Base-by-base conservation (phyloP, 2,113 vertebrate species). In the Misgurnus anguillicaudatus region DNA sequence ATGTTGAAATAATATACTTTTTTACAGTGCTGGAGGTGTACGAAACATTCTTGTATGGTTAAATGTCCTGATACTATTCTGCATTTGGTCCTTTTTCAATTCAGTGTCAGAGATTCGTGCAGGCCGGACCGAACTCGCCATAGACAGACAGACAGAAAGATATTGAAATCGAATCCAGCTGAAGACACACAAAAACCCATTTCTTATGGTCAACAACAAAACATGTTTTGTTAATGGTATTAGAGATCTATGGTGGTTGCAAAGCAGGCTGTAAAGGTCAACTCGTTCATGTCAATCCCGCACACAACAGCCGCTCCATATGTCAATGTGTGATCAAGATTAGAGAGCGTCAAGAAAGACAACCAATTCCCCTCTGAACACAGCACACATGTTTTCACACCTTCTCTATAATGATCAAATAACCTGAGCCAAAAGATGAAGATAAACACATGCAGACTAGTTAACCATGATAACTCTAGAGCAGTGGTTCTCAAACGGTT, bases 181-280 rank as follows among this genome's bases (percentile, higher is more conserved):
- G 41, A 55, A 6, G 16, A 70, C 13, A 65, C 60, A 65, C 53
- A 51, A 16, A 78, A 19, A 51, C 24, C 39, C 64, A 64, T 64
- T 48, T 70, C 45, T 67, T 47, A 66, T 38, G 73, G 71, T 21
- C 47, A 24, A 45, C 24, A 47, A 62, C 42, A 66, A 64, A 68
- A 9, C 19, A 9, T n/a, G 55, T 53, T 82, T 55, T 83, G 64
- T 67, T 74, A 80, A 38, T 4, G 9, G 9, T 9, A 61, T 69
- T 53, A 55, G 16, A 53, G 5, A 16, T 76, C 21, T 70, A 31
- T 55, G 41, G 81, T 75, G 58, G 48, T 66, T 78, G 66, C 81
- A 36, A 79, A 81, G 78, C 81, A 41, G 77, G 1, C 17, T 58
- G 65, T 58, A 83, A 85, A 85, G 84, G 82, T 83, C 81, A 85